A percentile compares a stretch with the other conserved stretches of the same genome.
Conservation (phyloP, 2,797 vertebrate species). For the Neosilurus hyrtlii region DNA sequence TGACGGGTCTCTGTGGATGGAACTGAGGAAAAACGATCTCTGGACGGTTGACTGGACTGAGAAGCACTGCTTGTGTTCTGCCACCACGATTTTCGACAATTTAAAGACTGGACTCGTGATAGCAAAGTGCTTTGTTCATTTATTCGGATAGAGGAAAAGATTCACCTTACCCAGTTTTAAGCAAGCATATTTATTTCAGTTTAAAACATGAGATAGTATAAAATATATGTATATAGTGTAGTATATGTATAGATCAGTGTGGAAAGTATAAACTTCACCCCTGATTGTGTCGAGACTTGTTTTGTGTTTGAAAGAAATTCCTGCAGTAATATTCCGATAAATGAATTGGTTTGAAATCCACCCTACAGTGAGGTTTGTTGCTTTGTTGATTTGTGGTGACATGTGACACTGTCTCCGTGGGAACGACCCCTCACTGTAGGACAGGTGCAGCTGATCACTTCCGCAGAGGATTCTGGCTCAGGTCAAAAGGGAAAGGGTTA, state of each 20-base stretch:
- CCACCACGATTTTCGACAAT: not conserved
- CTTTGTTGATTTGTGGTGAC: slow-evolving; percentile 61
- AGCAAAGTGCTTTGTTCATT: not conserved
- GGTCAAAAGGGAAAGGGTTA: slow-evolving; percentile 68
- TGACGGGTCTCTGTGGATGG: slow-evolving; percentile 43
- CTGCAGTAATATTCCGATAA: not conserved
- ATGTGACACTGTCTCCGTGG: slow-evolving; percentile 27
- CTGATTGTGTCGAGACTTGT: slow-evolving; percentile 2
- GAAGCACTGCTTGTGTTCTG: slow-evolving; percentile 3
- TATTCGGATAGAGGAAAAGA: not conserved
- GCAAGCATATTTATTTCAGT: not conserved
- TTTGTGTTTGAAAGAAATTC: not conserved
- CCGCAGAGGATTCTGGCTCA: slow-evolving; percentile 61
- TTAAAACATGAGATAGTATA: not conserved
- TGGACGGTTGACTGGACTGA: slow-evolving; percentile 6
- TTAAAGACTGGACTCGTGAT: not conserved
- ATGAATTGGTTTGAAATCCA: slow-evolving; percentile 27
- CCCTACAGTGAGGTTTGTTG: not conserved
- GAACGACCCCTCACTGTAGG: slow-evolving; percentile 56
- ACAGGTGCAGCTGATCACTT: slow-evolving; percentile 66
- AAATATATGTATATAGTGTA: no score
- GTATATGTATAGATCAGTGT: no score
- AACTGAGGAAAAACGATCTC: slow-evolving; percentile 31
- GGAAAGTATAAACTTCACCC: not conserved
- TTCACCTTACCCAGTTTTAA: not conserved